Percentiles rank a stretch among this genome's conserved stretches.
Evolutionary conservation across 1,140 invertebrate genomes (phyloP).

Genomic region (Drosophila neocordata): DNA sequence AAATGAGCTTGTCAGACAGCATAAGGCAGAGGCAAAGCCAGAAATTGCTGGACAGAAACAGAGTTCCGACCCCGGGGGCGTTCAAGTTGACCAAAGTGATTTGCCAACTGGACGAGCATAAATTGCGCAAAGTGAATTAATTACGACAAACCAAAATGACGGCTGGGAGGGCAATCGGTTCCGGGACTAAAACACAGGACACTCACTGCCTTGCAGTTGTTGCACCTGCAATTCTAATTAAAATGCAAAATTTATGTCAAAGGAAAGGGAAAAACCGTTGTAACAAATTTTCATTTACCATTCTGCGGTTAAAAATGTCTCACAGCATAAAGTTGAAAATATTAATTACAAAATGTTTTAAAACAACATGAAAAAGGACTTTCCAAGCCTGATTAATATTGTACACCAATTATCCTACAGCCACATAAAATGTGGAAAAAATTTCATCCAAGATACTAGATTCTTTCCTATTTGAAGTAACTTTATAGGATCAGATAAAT

Average conservation of each 20-base stretch:
- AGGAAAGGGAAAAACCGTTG: not conserved
- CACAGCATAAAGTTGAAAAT: too few relatives aligned
- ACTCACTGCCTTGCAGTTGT: too few relatives aligned
- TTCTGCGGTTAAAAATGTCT: too few relatives aligned
- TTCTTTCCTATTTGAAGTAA: too few relatives aligned
- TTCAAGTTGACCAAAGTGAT: constrained; percentile 30
- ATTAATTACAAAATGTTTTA: too few relatives aligned
- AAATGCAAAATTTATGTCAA: constrained; percentile 5
- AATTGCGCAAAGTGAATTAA: constrained; percentile 55
- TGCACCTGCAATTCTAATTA: constrained; percentile 4
- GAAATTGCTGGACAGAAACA: constrained; percentile 6
- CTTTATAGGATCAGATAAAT: too few relatives aligned
- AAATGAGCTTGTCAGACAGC: constrained; percentile 52
- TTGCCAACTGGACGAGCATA: constrained; percentile 57
- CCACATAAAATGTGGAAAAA: too few relatives aligned
- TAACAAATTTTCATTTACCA: not conserved
- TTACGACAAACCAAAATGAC: constrained; percentile 37
- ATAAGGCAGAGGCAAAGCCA: not conserved
- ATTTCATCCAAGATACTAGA: too few relatives aligned
- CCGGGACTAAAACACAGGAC: too few relatives aligned
- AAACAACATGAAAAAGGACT: too few relatives aligned
- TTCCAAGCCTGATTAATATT: too few relatives aligned
- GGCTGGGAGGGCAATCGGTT: constrained; percentile 8
- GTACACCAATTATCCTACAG: too few relatives aligned
- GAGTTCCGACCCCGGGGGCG: constrained; percentile 23